Evolutionary conservation across 2,113 vertebrate genomes (phyloP), one percentile per base, ranked within the genome.

Genomic region (Peromyscus polionotus): DNA sequence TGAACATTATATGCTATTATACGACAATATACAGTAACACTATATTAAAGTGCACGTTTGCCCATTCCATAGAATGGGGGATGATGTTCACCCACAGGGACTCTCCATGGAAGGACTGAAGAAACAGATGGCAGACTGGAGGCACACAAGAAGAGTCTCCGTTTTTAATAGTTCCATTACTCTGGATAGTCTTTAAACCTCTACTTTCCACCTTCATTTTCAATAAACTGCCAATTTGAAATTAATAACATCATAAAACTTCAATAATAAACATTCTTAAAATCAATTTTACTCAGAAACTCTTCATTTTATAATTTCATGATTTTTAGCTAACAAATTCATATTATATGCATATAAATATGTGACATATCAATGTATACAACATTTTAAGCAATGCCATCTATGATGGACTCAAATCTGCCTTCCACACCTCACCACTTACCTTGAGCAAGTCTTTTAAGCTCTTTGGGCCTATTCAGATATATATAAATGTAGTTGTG

Each of bases 81-180:
- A 84, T 61, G 42, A 20, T 84, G 48, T 61, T 48, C 28, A 28
- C 7, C 28, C 42, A 4, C 31, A n/a, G 11, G 19, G 45, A 26
- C 81, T 88, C 8, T 59, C 3, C 24, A 5, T 11, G 26, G 26
- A 51, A 88, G 31, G 8, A 51, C 45, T 84, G 26, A 85, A 19
- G 68, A 36, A 16, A 93, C 42, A 59, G 54, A 75, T 59, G n/a
- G 42, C 20, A n/a, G 33, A 75, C 33, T n/a, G n/a, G 36, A 94
- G 13, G 39, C 10, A 68, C 72, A 85, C 12, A 54, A 92, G 68
- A 92, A 94, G 79, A 72, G 57, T 42, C 90, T 96, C 59, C 7
- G 5, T 85, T 96, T 68, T 54, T 68, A 90, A 90, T 42, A 76
- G 81, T 94, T 93, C 45, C 19, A 22, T 59, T 45, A 83, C 31